A percentile compares a stretch with the other conserved stretches of the same genome.
Evolutionary conservation across 2,797 vertebrate species (phyloP).

Genomic region (Chrosomus eos): DNA sequence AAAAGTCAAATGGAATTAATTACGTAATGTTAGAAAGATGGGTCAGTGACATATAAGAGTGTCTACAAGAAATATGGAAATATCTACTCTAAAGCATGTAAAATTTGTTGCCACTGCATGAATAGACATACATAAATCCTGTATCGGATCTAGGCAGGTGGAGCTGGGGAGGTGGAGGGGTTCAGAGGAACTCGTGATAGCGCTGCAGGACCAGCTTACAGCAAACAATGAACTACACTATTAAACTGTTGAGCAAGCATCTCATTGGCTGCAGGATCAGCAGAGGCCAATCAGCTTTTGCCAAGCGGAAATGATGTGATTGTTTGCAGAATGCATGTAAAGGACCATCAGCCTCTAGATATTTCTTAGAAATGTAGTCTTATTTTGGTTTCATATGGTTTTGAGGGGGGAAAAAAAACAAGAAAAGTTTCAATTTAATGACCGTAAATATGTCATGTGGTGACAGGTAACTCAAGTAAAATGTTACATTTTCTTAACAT

Average conservation of each 20-base stretch:
- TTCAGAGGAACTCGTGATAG: too few relatives aligned
- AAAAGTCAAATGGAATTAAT: background rate
- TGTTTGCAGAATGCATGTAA: background rate
- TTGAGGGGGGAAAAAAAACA: background rate
- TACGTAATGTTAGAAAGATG: background rate
- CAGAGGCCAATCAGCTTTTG: background rate
- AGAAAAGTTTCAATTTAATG: too few relatives aligned
- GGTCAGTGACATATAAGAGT: background rate
- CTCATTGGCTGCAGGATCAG: background rate
- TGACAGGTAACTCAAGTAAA: background rate
- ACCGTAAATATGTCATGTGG: background rate
- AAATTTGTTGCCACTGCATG: too few relatives aligned
- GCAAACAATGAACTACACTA: background rate
- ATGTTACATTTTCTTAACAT: background rate
- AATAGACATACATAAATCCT: background rate
- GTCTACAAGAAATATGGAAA: background rate
- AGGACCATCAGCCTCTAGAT: background rate
- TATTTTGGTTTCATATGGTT: background rate
- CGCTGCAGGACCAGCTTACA: background rate
- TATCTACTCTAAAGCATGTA: background rate
- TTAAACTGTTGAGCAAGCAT: background rate
- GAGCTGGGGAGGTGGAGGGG: background rate
- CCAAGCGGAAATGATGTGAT: background rate
- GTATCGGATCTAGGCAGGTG: too few relatives aligned
- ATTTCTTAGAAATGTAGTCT: background rate